Evolutionary conservation across 1,140 invertebrate species (phyloP).

Genomic region (Achroia grisella): DNA sequence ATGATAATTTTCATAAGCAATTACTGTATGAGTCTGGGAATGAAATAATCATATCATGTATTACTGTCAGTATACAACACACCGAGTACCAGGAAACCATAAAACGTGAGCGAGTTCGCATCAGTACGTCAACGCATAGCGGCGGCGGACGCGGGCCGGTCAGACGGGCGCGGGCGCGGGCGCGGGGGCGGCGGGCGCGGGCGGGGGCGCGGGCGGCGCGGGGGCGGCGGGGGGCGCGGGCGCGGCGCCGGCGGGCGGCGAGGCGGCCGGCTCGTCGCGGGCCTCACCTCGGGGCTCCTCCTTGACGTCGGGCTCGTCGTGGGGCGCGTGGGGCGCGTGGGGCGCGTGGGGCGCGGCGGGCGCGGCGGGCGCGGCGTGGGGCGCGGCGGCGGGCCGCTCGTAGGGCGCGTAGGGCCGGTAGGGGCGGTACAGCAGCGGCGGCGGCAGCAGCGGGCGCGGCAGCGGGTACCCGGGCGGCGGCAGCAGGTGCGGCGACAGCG

Average conservation of each 20-base stretch:
- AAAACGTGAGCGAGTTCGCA: neutral
- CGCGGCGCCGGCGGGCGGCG: slow-evolving; percentile 2
- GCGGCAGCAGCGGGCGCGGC: slow-evolving; percentile 33
- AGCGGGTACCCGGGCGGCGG: slow-evolving; percentile 31
- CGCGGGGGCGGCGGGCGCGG: slow-evolving; percentile 3
- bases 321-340: slow-evolving; percentile 1
- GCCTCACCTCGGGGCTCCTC: neutral
- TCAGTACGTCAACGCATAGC: too few species aligned
- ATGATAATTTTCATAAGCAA: too few species aligned
- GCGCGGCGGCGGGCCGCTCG: slow-evolving; percentile 12
- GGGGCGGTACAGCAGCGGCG: slow-evolving; percentile 46
- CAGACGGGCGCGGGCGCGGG: slow-evolving; percentile 10
- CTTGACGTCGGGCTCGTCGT: neutral
- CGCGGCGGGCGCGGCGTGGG: slow-evolving; percentile 12
- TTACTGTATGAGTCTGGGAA: too few species aligned
- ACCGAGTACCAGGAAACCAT: neutral
- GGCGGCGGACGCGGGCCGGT: neutral
- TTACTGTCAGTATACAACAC: neutral
- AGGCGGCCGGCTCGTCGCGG: slow-evolving; percentile 9
- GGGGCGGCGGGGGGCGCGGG: slow-evolving; percentile 2
- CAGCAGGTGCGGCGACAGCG: slow-evolving; percentile 28
- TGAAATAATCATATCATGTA: too few species aligned
- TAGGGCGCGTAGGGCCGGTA: slow-evolving; percentile 28
- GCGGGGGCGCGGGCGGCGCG: slow-evolving; percentile 3
- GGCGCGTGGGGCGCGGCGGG: slow-evolving; percentile 4